Conservation (phyloP, 2,888 invertebrate genomes). For the Nomada hirtipes region DNA sequence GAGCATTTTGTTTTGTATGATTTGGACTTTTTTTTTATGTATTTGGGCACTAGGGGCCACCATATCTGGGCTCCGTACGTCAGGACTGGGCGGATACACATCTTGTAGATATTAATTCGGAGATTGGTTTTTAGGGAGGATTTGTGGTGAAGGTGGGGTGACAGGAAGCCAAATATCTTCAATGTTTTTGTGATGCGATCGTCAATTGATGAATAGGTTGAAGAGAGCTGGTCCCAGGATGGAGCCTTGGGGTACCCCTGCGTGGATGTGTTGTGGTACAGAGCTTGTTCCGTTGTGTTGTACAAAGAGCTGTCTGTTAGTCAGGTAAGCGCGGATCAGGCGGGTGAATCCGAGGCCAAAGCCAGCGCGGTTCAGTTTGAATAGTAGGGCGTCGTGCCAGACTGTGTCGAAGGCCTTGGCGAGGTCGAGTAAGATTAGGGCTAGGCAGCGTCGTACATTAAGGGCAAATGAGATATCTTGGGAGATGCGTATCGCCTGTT, state of each 20-base stretch:
- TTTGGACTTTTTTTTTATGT: no score
- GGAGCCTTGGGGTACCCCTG: no score
- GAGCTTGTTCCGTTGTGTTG: not conserved
- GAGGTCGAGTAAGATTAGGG: not conserved
- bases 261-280: not conserved
- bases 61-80: not conserved
- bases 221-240: no score
- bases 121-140: not conserved
- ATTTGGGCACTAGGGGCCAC: not conserved
- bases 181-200: not conserved
- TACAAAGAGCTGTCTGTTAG: not conserved
- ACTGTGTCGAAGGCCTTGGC: constrained; percentile 6
- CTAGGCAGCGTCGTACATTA: not conserved
- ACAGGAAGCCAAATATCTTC: not conserved
- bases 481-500: not conserved
- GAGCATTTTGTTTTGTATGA: no score
- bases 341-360: not conserved
- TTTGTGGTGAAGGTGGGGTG: not conserved
- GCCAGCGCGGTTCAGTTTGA: not conserved
- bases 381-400: not conserved
- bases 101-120: not conserved
- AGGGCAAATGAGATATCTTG: not conserved
- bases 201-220: not conserved
- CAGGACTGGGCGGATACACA: not conserved
- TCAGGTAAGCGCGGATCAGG: not conserved